Evolutionary conservation across 1,140 invertebrate species (phyloP).

Genomic region (Lethocerus indicus): DNA sequence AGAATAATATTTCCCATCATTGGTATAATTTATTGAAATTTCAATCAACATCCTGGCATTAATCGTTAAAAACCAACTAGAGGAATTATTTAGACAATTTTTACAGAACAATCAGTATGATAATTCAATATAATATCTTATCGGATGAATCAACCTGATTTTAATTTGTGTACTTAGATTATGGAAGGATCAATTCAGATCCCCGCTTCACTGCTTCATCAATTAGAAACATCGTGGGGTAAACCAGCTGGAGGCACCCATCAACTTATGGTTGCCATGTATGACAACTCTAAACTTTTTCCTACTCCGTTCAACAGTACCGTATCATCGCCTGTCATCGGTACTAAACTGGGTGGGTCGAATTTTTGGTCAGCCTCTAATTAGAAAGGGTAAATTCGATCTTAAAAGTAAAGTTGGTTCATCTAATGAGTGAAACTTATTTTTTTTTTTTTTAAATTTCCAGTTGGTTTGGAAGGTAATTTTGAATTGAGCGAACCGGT

Average conservation of each 20-base stretch:
- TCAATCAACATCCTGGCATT: no score
- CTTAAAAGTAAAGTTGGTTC: background rate
- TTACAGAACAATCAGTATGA: no score
- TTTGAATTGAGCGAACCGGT: constrained; percentile 48
- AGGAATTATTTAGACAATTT: no score
- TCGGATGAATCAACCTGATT: background rate
- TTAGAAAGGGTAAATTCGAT: background rate
- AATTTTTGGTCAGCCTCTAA: no score
- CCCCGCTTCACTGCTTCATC: constrained; percentile 40
- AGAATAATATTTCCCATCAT: no score
- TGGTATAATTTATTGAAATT: no score
- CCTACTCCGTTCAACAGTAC: constrained; percentile 28
- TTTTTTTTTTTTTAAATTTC: no score
- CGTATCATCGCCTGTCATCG: constrained; percentile 43
- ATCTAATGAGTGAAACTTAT: no score
- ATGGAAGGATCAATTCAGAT: constrained; percentile 54
- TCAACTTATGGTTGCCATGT: constrained; percentile 50
- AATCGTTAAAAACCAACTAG: no score
- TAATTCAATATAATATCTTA: background rate
- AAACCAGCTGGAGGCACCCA: constrained; percentile 24
- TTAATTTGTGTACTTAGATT: constrained; percentile 18
- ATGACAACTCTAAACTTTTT: constrained; percentile 47
- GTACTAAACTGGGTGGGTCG: constrained; percentile 39
- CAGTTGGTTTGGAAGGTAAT: constrained; percentile 30
- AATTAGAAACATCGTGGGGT: constrained; percentile 25